Conservation (phyloP, 2,888 invertebrate species). For the Doris montereyensis region DNA sequence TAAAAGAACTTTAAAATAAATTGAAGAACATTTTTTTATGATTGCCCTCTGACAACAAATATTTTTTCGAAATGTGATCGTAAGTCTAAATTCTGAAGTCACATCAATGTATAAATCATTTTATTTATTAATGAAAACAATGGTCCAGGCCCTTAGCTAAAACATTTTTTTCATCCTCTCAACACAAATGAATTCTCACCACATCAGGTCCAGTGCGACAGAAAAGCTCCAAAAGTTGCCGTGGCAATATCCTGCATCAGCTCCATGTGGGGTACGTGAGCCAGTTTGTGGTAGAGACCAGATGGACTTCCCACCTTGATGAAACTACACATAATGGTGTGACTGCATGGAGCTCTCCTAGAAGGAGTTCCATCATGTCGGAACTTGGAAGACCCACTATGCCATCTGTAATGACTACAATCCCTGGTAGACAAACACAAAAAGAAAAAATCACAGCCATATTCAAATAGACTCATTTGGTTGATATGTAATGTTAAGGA, state of each 20-base stretch:
- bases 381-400: slow-evolving; percentile 82
- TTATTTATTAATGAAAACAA: too few species aligned
- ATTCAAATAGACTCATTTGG: neutral
- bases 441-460: too few species aligned
- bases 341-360: slow-evolving; percentile 83
- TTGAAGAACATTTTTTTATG: too few species aligned
- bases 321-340: slow-evolving; percentile 83
- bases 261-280: slow-evolving; percentile 82
- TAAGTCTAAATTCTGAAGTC: too few species aligned
- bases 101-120: too few species aligned
- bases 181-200: slow-evolving; percentile 63
- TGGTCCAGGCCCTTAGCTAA: too few species aligned
- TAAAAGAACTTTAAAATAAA: too few species aligned
- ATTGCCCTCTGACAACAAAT: too few species aligned
- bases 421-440: slow-evolving; percentile 74
- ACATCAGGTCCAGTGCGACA: slow-evolving; percentile 77
- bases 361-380: slow-evolving; percentile 81
- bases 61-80: too few species aligned
- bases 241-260: slow-evolving; percentile 83
- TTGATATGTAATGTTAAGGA: too few species aligned
- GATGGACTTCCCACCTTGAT: slow-evolving; percentile 78
- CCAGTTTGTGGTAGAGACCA: slow-evolving; percentile 79
- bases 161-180: too few species aligned
- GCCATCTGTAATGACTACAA: slow-evolving; percentile 82
- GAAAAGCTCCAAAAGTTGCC: slow-evolving; percentile 83